Conservation (phyloP, 2,888 invertebrate species). For the Therioaphis trifolii region DNA sequence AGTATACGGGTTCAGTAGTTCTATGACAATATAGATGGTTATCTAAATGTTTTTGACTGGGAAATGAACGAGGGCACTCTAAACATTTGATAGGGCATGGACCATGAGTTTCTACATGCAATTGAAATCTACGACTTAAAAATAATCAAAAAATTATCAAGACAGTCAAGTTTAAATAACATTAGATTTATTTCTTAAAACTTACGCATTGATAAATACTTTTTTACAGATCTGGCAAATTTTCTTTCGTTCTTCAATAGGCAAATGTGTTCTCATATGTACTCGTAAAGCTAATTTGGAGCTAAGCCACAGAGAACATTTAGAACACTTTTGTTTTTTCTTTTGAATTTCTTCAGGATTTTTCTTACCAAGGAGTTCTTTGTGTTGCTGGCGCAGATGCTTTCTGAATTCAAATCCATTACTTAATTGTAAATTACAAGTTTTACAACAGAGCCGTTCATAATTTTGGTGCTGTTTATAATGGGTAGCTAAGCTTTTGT, state of each 20-base stretch:
- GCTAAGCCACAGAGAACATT: conserved; percentile 2
- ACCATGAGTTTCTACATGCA: conserved; percentile 21
- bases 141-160: background rate
- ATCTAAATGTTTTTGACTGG: conserved; percentile 13
- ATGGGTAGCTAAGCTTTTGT: background rate
- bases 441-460: background rate
- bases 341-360: background rate
- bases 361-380: conserved; percentile 11
- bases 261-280: conserved; percentile 33
- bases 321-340: conserved; percentile 16
- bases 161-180: background rate
- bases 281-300: background rate
- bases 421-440: conserved; percentile 16
- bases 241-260: conserved; percentile 26
- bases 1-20: background rate
- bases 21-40: background rate
- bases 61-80: conserved; percentile 11
- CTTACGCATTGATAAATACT: conserved; percentile 16
- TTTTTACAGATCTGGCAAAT: conserved; percentile 3
- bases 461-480: background rate
- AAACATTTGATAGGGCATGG: conserved; percentile 3
- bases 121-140: background rate
- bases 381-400: background rate
- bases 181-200: background rate
- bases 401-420: conserved; percentile 14